Evolutionary conservation across 2,113 vertebrate genomes (phyloP).

Genomic region (Brachyhypopomus occidentalis): DNA sequence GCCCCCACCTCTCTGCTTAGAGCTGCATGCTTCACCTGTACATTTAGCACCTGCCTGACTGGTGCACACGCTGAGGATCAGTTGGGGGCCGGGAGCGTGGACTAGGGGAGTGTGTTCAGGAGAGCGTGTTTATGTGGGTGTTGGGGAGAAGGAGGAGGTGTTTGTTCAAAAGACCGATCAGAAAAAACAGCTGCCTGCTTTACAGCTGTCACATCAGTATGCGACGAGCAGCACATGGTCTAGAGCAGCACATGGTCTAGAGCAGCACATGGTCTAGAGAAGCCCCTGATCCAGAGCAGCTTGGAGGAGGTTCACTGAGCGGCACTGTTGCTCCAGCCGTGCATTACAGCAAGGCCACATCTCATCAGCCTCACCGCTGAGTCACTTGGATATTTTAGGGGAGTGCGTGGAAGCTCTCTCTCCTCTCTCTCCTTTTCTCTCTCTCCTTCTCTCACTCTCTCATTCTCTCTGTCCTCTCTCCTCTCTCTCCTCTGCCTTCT

Average conservation of each 20-base stretch:
- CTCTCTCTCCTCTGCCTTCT: no score
- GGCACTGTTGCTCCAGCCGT: conserved; percentile 17
- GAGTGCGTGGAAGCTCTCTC: conserved; percentile 21
- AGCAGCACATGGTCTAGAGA: conserved; percentile 22
- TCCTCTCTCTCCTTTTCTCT: not conserved
- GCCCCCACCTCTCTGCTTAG: conserved; percentile 45
- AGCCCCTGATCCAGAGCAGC: conserved; percentile 31
- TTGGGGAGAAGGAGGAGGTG: conserved; percentile 21
- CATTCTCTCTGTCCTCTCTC: no score
- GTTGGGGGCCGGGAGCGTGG: no score
- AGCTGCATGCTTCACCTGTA: conserved; percentile 63
- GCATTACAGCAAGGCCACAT: conserved; percentile 35
- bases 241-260: conserved; percentile 30
- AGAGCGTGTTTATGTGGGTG: not conserved
- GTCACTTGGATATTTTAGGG: conserved; percentile 51
- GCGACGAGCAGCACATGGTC: not conserved
- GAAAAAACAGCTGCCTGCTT: conserved; percentile 30
- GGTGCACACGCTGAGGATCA: conserved; percentile 59
- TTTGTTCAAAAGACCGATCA: conserved; percentile 36
- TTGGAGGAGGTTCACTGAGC: conserved; percentile 14
- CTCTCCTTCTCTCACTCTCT: not conserved
- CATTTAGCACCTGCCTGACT: conserved; percentile 80
- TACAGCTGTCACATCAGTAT: conserved; percentile 10
- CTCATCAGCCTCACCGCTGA: conserved; percentile 42
- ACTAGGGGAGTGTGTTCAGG: no score